Base-by-base conservation (phyloP, 2,888 invertebrate species). In the Scaptomyza polygonia region DNA sequence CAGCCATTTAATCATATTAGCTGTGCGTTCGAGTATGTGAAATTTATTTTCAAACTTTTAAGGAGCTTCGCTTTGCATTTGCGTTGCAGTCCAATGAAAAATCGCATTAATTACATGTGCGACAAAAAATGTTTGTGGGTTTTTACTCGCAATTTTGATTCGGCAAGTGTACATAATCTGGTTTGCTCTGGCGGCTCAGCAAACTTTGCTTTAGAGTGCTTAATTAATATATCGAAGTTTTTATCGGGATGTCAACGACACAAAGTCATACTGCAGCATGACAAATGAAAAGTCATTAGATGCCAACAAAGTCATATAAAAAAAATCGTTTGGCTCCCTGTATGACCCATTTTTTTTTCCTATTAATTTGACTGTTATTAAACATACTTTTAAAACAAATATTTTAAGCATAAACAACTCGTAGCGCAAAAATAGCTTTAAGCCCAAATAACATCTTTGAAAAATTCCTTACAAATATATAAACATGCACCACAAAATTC, bases 1-100 rank as follows among this genome's bases (percentile, higher is more conserved):
- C 57, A n/a, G 3, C 49, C 21, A 36, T 61, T 67, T 65, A 52
- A 77, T 72, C 80, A 73, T 53, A 68, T 73, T 66, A 81, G 56
- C 72, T 62, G 79, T 66, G 72, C 72, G 57, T 72, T 84, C 67
- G 67, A 84, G 85, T 75, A 63, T 48, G 75, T 75, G 55, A 72
- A 81, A 81, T 82, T 67, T 81, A 81, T 82, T 78, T 81, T 61
- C 61, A 30, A 67, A 81, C 76, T 82, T 86, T 82, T 68, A 86
- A 78, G 66, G 72, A 84, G 83, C 69, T 73, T 72, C 63, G 43
- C 11, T 74, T 49, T 62, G 51, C 67, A 49, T 59, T 59, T 63
- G 30, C 36, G 3, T 42, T 59, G 52, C 52, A 48, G 36, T 52
- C 43, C 55, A 49, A 43, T 16, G 34, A 44, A 40, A 56, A 75